Percentiles rank a stretch among this genome's conserved stretches.
Conservation (phyloP, 1,140 invertebrate genomes). For the Dendrolimus kikuchii region DNA sequence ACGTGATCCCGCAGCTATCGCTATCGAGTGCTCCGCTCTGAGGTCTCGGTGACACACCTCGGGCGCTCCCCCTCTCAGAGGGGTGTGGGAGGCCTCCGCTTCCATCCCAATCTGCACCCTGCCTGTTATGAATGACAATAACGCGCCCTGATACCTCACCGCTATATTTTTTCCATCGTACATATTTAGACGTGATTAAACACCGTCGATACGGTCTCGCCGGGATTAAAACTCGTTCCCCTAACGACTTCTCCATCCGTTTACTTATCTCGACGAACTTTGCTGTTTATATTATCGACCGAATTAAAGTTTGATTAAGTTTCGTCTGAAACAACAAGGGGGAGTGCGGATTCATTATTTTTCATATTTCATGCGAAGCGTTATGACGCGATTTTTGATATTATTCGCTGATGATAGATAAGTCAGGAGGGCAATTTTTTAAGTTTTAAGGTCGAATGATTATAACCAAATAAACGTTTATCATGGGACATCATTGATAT, state of each 20-base stretch:
- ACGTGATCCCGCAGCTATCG: slow-evolving; percentile 23
- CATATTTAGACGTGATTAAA: slow-evolving; percentile 69
- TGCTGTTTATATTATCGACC: slow-evolving; percentile 52
- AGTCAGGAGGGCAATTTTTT: too few species aligned
- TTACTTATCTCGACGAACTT: slow-evolving; percentile 51
- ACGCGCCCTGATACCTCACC: slow-evolving; percentile 48
- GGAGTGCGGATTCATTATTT: slow-evolving; percentile 8
- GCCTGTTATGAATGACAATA: slow-evolving; percentile 69
- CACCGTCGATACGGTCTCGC: slow-evolving; percentile 31
- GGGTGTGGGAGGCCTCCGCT: slow-evolving; percentile 3
- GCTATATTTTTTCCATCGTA: slow-evolving; percentile 56
- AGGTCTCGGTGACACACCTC: slow-evolving; percentile 4
- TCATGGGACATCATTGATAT: too few species aligned
- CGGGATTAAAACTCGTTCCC: slow-evolving; percentile 48
- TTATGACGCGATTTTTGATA: too few species aligned
- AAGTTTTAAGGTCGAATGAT: too few species aligned
- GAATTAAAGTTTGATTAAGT: slow-evolving; percentile 58
- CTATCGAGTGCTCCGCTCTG: slow-evolving; percentile 22
- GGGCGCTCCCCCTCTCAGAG: too few species aligned
- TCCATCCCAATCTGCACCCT: slow-evolving; percentile 23
- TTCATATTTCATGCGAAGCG: slow-evolving; percentile 7
- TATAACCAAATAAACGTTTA: too few species aligned
- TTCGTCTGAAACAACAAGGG: slow-evolving; percentile 29
- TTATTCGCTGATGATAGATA: too few species aligned
- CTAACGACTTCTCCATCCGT: slow-evolving; percentile 49